phyloP scores from a whole-genome alignment of 2,113 vertebrate species.

The Donacobius atricapilla region DNA sequence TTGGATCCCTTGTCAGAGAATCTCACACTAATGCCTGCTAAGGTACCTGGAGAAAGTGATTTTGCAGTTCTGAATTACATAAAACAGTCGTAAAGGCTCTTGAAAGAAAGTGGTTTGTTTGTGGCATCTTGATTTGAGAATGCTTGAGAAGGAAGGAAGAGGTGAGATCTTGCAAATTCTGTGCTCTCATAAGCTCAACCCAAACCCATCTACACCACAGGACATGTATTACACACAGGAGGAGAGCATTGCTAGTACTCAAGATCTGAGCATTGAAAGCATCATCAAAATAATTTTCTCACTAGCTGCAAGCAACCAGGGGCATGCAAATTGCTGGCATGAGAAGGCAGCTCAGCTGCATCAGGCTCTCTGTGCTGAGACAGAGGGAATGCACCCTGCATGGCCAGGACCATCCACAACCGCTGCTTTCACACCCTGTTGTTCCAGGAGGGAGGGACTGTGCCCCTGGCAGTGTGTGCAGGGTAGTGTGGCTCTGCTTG shows the following conservation, averaged over 20 bases:
- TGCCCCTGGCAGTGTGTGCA: neutral
- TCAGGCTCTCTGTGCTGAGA: fast-evolving
- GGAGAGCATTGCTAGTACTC: neutral
- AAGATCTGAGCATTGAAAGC: neutral
- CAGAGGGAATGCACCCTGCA: neutral
- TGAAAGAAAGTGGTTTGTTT: slow-evolving; percentile 9
- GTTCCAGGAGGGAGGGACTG: neutral
- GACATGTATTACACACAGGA: neutral
- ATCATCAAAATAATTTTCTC: neutral
- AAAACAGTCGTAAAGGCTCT: neutral
- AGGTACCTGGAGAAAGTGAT: neutral
- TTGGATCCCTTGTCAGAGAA: neutral
- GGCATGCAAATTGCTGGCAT: neutral
- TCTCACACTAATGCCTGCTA: neutral
- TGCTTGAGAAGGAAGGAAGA: slow-evolving; percentile 37
- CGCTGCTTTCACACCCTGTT: neutral
- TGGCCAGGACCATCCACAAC: neutral
- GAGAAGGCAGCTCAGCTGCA: neutral
- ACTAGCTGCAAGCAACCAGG: neutral
- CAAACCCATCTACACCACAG: neutral
- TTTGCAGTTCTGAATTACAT: neutral
- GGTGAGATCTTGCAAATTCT: slow-evolving; percentile 10
- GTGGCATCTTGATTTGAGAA: neutral
- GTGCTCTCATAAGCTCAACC: neutral
- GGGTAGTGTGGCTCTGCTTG: neutral